Base-by-base conservation (phyloP, 2,797 vertebrate genomes). In the Poeciliopsis paucimaculata region DNA sequence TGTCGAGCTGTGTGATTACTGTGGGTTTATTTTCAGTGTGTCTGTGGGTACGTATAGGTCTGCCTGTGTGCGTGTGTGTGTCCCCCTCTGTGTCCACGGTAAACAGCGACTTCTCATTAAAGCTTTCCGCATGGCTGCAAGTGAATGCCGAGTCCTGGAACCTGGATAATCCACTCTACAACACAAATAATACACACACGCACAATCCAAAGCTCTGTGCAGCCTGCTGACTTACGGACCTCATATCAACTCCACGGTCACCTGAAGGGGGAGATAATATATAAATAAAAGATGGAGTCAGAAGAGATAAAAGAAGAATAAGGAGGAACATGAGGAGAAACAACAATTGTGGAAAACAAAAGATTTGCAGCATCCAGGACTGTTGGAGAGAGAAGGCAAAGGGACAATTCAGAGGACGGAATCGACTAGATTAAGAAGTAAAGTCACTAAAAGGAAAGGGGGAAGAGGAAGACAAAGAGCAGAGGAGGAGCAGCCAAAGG, bases 31-130 rank as follows among this genome's bases (percentile, higher is more conserved):
- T 73, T 62, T 77, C 34, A 77, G 28, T 79, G 60, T 82, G 45
- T 77, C 26, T 74, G 75, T 83, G 82, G 71, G 66, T 87, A 49
- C 71, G 71, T 85, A 76, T 75, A 62, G 62, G 80, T 82, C 36
- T 77, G 28, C 49, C 45, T 51, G 71, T 31, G 85, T 77, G 77
- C 57, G 73, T 23, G 23, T 53, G 49, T 75, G 84, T 83, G 82
- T 80, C 87, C 90, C 79, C 83, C 86, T 75, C 83, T 90, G 79
- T 88, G 91, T 92, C 89, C 89, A 89, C 88, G 81, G 89, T 92
- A 92, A 93, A 92, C 85, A 91, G 88, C 1, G 84, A 90, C 91
- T 90, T 91, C 93, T 94, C 91, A 94, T 94, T 94, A 94, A 93
- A 93, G 91, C 89, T 93, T 93, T 93, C 85, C 77, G 86, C 91